phyloP scores from a whole-genome alignment of 1,140 invertebrate species.

The Eufriesea mexicana region DNA sequence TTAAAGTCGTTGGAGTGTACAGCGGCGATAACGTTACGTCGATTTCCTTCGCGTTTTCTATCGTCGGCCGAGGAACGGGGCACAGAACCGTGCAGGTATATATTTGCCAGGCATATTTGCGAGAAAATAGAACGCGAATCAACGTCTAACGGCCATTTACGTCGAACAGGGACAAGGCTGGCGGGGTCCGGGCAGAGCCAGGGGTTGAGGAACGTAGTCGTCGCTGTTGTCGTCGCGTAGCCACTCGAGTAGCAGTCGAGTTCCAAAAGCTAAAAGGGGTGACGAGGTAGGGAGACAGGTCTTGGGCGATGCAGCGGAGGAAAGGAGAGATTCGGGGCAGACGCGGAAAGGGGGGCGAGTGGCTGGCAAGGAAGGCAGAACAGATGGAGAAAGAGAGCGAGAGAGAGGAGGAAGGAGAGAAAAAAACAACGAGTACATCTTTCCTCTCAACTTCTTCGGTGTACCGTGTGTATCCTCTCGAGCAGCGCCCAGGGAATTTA shows the following conservation, averaged over 20 bases:
- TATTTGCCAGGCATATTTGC: constrained; percentile 50
- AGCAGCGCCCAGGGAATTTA: constrained; percentile 71
- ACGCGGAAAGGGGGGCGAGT: neutral
- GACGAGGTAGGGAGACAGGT: neutral
- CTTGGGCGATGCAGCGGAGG: neutral
- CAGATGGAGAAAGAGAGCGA: neutral
- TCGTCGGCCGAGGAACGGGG: constrained; percentile 10
- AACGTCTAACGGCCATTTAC: constrained; percentile 54
- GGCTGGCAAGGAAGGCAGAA: neutral
- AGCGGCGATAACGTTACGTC: constrained; percentile 51
- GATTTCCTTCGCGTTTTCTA: constrained; percentile 55
- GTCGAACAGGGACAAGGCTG: neutral
- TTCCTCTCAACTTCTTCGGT: constrained; percentile 56
- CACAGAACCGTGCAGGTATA: neutral
- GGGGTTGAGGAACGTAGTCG: neutral
- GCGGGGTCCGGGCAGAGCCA: neutral
- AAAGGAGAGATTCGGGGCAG: too few species aligned
- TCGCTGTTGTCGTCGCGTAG: constrained; percentile 9
- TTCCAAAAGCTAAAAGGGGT: constrained; percentile 38
- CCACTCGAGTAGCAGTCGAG: constrained; percentile 46
- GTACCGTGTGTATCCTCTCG: constrained; percentile 59
- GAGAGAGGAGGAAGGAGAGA: neutral
- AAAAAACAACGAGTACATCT: constrained; percentile 61
- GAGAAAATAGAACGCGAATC: constrained; percentile 27
- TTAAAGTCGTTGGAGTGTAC: constrained; percentile 49